A percentile compares a stretch with the other conserved stretches of the same genome.
phyloP scores from a whole-genome alignment of 1,140 invertebrate genomes.

The Protaetia brevitarsis region DNA sequence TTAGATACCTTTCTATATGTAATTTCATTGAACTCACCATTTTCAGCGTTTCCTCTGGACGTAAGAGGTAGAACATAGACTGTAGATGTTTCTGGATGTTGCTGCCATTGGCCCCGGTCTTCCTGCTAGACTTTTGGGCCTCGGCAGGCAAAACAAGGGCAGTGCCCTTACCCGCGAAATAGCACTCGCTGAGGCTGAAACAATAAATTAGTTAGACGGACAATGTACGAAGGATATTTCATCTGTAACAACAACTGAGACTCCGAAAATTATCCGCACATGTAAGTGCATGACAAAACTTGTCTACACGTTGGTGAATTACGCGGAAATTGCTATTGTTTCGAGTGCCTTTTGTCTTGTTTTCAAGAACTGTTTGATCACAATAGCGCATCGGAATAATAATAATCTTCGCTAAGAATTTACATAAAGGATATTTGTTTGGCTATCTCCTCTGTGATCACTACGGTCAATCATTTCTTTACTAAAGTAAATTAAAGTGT shows the following conservation, averaged over 20 bases:
- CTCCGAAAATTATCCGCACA: background rate
- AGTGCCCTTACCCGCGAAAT: slow-evolving; percentile 92
- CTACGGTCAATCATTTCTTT: too few species aligned
- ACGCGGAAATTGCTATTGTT: background rate
- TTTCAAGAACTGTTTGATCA: too few species aligned
- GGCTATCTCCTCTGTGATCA: too few species aligned
- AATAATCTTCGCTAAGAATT: too few species aligned
- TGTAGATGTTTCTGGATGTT: slow-evolving; percentile 93
- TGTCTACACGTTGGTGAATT: background rate
- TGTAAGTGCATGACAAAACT: background rate
- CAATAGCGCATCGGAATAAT: too few species aligned
- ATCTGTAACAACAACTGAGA: background rate
- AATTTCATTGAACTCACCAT: too few species aligned
- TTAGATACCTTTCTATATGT: too few species aligned
- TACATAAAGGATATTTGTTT: too few species aligned
- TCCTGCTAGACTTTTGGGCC: slow-evolving; percentile 38
- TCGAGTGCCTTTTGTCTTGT: too few species aligned
- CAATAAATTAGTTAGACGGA: slow-evolving; percentile 33
- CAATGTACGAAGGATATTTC: background rate
- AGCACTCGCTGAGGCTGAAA: slow-evolving; percentile 90
- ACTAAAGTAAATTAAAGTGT: too few species aligned
- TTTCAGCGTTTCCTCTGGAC: slow-evolving; percentile 91
- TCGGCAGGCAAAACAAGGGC: slow-evolving; percentile 78
- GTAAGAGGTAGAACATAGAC: slow-evolving; percentile 90
- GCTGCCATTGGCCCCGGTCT: slow-evolving; percentile 59